Base-by-base conservation (phyloP, 2,113 vertebrate species). In the Dipodomys ordii region DNA sequence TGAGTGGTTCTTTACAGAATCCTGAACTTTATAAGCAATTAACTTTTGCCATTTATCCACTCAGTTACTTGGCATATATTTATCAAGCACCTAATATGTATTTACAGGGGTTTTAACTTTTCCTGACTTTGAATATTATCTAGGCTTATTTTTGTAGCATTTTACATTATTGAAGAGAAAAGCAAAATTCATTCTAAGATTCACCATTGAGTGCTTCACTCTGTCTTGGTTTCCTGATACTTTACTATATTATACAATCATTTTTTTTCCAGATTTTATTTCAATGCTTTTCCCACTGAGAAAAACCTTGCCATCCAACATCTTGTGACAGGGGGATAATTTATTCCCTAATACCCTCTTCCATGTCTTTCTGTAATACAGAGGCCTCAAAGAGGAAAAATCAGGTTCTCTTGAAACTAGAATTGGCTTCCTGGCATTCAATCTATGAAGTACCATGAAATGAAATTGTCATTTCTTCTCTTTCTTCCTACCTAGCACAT, bases 161-260 rank as follows among this genome's bases (percentile, higher is more conserved):
- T 96, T 93, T 88, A 72, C 72, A 65, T 28, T 57, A 30, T 60
- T 69, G 87, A 86, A 83, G 60, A 79, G 73, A 82, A 94, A 88
- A 94, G 10, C 28, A 78, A 44, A 23, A 87, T 3, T 62, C 3
- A 35, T 0, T 32, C 22, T 67, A 0, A 60, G 20, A 88, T 53
- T 77, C 89, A 94, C 93, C 53, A 73, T 20, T 46, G 16, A 76
- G 67, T 81, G 4, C 12, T 82, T 87, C 32, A 80, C 44, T 81
- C 30, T 88, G 35, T 83, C 20, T 67, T 64, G 46, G 74, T 65
- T 44, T 78, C 7, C 27, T 2, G 71, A 77, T 9, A 46, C 4
- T 28, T 77, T 15, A 82, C 64, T 77, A 12, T 57, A 74, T 85
- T 95, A 18, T 82, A 72, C 9, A 72, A 1, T 64, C 73, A 27